Evolutionary conservation across 2,888 invertebrate species (phyloP), one percentile per base, ranked within the genome.

Genomic region (Thelaira solivaga): DNA sequence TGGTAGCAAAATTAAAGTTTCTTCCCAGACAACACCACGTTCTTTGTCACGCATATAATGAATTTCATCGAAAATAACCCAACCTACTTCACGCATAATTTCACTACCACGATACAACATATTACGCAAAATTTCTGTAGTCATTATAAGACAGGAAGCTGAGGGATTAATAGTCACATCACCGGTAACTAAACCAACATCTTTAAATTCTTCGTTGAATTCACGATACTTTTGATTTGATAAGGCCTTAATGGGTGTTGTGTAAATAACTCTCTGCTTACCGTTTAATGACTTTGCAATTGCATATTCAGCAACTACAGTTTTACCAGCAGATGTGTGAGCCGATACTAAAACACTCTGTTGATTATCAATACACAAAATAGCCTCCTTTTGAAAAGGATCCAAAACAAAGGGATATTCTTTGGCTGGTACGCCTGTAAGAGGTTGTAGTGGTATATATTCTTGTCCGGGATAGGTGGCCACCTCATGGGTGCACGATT

Each of bases 1-100:
- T 0, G 98, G 99, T 39, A 99, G 90, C 31, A 99, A 91, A 85
- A 99, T 99, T 34, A 99, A 92, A 0, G 99, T 98, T 90, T 99
- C 99, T 89, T 89, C 89, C 99, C 99, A 99, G 1, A 99, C 99
- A 7, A 99, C 99, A 59, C 99, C 99, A 86, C 99, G 92, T 88
- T 99, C 99, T 90, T 98, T 98, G 88, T 99, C 98, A 84, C 99
- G 93, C 99, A 99, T 99, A 88, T 99, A 99, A 90, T 99, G 99
- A 84, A 99, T 99, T 90, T 99, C 99, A 88, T 99, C 99, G 90
- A 99, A 99, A 64, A 99, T 92, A 1, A 99, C 99, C 99, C 99
- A 99, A 57, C 98, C 99, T 0, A 99, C 98, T 92, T 99, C 99
- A 75, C 98, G 92, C 96, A 98, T 98, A 20, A 99, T 94, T 91